Evolutionary conservation across 2,797 vertebrate species (phyloP).

Genomic region (Sciaenops ocellatus): DNA sequence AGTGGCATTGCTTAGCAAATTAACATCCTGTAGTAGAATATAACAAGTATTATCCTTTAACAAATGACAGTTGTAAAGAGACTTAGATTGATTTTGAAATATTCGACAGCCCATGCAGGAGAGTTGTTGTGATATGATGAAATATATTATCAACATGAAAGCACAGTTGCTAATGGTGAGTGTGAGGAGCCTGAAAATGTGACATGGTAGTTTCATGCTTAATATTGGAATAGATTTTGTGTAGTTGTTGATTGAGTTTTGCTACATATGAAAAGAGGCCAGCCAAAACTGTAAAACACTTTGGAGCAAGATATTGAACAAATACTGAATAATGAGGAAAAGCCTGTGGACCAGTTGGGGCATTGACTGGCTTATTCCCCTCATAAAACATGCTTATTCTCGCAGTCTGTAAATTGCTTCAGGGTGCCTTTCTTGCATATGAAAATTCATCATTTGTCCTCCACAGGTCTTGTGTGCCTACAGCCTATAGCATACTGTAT

Average conservation of each 20-base stretch:
- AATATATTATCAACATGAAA: constrained; percentile 55
- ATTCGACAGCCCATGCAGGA: constrained; percentile 39
- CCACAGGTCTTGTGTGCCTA: constrained; percentile 40
- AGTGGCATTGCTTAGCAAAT: constrained; percentile 74
- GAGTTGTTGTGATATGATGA: constrained; percentile 43
- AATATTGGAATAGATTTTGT: constrained; percentile 46
- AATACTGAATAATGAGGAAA: constrained; percentile 22
- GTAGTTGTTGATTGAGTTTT: constrained; percentile 53
- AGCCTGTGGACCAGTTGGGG: constrained; percentile 17
- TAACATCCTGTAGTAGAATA: constrained; percentile 80
- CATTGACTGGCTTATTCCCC: constrained; percentile 22
- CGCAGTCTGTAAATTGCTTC: constrained; percentile 82
- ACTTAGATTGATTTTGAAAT: constrained; percentile 44
- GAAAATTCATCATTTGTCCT: constrained; percentile 51
- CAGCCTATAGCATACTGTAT: constrained; percentile 46
- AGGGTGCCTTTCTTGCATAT: constrained; percentile 90
- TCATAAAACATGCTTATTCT: constrained; percentile 59
- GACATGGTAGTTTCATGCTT: constrained; percentile 65
- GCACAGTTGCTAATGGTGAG: constrained; percentile 64
- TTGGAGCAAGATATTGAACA: constrained; percentile 25
- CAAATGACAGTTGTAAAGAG: constrained; percentile 56
- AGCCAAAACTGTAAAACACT: constrained; percentile 32
- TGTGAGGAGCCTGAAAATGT: constrained; percentile 80
- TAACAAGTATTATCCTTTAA: constrained; percentile 72
- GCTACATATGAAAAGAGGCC: constrained; percentile 51